These are phyloP conservation scores for Whitmania pigra DNA, from an alignment of 1,140 invertebrate species.

Conservation along the genomic window DNA sequence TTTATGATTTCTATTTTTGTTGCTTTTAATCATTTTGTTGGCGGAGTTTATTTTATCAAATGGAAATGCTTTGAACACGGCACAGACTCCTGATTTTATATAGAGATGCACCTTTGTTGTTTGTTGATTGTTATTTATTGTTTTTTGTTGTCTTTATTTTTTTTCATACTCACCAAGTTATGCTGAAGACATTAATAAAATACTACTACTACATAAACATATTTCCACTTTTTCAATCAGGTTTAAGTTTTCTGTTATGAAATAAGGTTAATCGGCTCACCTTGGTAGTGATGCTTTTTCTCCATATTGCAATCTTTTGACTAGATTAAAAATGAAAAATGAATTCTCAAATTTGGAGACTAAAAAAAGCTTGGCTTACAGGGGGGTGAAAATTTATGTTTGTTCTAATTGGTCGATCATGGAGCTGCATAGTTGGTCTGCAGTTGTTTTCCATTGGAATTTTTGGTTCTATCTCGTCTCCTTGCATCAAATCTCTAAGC, in stretches of 20 bases:
- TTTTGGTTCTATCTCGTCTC: constrained; percentile 66
- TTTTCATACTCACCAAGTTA: too few species aligned
- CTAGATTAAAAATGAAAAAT: constrained; percentile 10
- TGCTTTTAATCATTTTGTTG: too few species aligned
- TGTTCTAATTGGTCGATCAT: constrained; percentile 78
- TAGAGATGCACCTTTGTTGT: too few species aligned
- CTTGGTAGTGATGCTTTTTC: constrained; percentile 21
- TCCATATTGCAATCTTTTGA: constrained; percentile 23
- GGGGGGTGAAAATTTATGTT: constrained; percentile 83
- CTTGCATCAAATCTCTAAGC: constrained; percentile 70
- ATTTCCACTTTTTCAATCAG: neutral
- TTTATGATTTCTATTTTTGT: too few species aligned
- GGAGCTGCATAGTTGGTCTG: constrained; percentile 70
- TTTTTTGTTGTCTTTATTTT: too few species aligned
- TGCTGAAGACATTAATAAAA: too few species aligned
- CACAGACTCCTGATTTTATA: too few species aligned
- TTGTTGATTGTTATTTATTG: too few species aligned
- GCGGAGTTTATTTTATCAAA: too few species aligned
- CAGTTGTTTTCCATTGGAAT: constrained; percentile 80
- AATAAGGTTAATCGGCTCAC: constrained; percentile 5
- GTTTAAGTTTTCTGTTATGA: neutral
- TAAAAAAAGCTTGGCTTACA: constrained; percentile 46
- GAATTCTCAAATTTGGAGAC: neutral
- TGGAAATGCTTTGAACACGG: too few species aligned
- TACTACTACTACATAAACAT: too few species aligned